A percentile compares a stretch with the other conserved stretches of the same genome.
These are phyloP conservation scores for Drosophila pectinifera DNA, from an alignment of 1,140 invertebrate genomes.

Conservation along the genomic window DNA sequence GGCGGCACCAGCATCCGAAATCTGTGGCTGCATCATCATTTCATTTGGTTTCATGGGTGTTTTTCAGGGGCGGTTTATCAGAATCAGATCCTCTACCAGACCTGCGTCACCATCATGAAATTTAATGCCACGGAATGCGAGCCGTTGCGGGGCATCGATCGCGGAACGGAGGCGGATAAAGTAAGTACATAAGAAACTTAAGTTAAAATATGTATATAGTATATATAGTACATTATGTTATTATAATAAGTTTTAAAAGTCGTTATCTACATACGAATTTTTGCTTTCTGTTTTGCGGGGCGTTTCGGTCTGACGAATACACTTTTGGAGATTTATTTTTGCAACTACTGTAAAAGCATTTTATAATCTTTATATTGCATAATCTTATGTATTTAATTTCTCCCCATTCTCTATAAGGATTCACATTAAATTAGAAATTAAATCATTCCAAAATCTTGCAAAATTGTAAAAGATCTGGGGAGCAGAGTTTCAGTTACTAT, in stretches of 20 bases:
- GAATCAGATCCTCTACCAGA: slow-evolving; percentile 80
- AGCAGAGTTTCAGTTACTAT: neutral
- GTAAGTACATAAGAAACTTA: slow-evolving; percentile 50
- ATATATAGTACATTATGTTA: too few species aligned
- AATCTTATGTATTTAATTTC: too few species aligned
- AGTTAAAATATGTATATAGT: neutral
- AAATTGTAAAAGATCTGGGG: too few species aligned
- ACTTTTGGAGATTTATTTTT: slow-evolving; percentile 1
- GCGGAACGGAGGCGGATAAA: slow-evolving; percentile 68
- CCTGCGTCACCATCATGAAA: slow-evolving; percentile 71
- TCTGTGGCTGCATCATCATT: neutral
- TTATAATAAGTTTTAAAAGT: slow-evolving; percentile 2
- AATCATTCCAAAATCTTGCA: too few species aligned
- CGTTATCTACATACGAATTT: slow-evolving; percentile 13
- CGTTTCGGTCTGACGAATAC: slow-evolving; percentile 2
- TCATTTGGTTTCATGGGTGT: neutral
- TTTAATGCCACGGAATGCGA: slow-evolving; percentile 73
- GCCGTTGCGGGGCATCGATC: slow-evolving; percentile 72
- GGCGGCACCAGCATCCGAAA: too few species aligned
- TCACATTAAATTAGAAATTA: neutral
- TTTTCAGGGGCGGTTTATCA: slow-evolving; percentile 80
- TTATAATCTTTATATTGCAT: neutral
- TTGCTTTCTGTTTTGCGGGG: slow-evolving; percentile 13
- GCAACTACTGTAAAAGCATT: neutral
- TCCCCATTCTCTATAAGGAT: too few species aligned